Conservation (phyloP, 2,113 vertebrate genomes). For the Odocoileus hemionus region DNA sequence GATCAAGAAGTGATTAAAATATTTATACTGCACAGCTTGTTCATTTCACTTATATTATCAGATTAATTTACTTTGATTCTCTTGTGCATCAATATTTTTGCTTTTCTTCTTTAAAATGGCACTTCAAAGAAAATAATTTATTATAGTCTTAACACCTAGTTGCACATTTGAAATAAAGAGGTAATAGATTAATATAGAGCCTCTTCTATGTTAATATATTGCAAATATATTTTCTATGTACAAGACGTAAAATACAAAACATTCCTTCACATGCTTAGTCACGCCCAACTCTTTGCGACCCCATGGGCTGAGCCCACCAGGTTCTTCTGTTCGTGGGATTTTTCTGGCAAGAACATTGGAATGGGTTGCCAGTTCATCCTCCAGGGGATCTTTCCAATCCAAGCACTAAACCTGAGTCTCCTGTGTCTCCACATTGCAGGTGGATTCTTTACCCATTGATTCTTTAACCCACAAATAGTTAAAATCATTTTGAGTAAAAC, state of each 20-base stretch:
- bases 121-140: slow-evolving; percentile 79
- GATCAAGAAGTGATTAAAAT: slow-evolving; percentile 92
- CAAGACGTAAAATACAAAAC: slow-evolving; percentile 56
- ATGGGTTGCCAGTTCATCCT: background rate
- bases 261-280: background rate
- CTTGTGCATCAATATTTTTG: slow-evolving; percentile 77
- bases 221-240: slow-evolving; percentile 8
- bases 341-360: background rate
- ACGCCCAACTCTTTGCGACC: background rate
- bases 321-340: background rate
- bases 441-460: background rate
- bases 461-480: background rate
- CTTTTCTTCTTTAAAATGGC: slow-evolving; percentile 64
- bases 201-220: slow-evolving; percentile 43
- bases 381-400: background rate
- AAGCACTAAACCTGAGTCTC: background rate
- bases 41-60: slow-evolving; percentile 84
- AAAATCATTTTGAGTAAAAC: slow-evolving; percentile 51
- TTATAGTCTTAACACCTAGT: slow-evolving; percentile 59
- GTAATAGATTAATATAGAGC: background rate
- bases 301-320: background rate
- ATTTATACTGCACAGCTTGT: slow-evolving; percentile 90
- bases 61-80: slow-evolving; percentile 86
- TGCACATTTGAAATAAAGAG: background rate
- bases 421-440: background rate